Conservation (phyloP, 1,140 invertebrate species). For the Stenopsyche tienmushanensis region DNA sequence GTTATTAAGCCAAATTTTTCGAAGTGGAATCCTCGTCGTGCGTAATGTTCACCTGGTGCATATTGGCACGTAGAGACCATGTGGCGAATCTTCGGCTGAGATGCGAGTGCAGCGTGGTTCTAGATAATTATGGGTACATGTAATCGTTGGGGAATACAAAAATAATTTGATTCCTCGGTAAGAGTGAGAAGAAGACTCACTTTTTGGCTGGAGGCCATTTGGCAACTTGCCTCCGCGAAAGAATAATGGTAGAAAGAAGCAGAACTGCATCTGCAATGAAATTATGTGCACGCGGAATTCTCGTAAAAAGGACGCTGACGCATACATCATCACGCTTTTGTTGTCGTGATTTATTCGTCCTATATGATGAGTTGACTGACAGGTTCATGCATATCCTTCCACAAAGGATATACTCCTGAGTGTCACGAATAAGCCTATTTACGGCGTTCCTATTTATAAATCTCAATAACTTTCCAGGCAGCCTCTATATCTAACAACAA, state of each 20-base stretch:
- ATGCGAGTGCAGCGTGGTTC: no score
- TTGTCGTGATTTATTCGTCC: background rate
- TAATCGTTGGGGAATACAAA: conserved; percentile 25
- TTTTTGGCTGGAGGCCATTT: conserved; percentile 41
- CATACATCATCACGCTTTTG: no score
- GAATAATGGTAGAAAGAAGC: conserved; percentile 35
- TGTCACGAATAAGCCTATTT: no score
- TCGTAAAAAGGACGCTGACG: background rate
- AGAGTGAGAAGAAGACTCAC: conserved; percentile 38
- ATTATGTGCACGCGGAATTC: conserved; percentile 1
- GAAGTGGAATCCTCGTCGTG: background rate
- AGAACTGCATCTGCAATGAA: conserved; percentile 19
- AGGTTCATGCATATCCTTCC: no score
- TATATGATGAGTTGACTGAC: no score
- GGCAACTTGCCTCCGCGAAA: conserved; percentile 37
- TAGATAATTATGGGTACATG: conserved; percentile 28
- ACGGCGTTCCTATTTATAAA: no score
- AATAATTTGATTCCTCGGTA: conserved; percentile 35
- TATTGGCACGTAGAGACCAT: background rate
- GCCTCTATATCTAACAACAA: no score
- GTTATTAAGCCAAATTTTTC: background rate
- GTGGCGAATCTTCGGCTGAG: background rate
- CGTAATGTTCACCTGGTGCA: conserved; percentile 7
- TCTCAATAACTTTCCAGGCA: no score
- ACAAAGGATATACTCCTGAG: no score